Evolutionary conservation across 2,113 vertebrate genomes (phyloP), one percentile per base, ranked within the genome.

Genomic region (Amphiprion ocellaris): DNA sequence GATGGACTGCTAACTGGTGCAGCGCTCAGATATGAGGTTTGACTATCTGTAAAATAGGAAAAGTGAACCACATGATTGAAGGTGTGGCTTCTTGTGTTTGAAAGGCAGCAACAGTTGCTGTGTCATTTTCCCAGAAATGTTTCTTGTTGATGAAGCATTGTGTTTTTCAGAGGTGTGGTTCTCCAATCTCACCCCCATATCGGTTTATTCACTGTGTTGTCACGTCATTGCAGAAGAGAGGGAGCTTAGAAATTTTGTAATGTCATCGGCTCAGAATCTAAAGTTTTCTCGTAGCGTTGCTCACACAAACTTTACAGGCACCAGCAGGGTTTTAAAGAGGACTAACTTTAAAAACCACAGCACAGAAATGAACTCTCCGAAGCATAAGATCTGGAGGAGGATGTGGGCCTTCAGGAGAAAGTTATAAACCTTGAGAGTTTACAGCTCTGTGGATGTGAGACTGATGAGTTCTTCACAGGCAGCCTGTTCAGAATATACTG

Each of bases 81-180:
- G 65, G 76, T 39, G 83, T 82, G 73, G 69, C 74, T 61, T 4
- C n/a, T 64, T 2, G 0, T 15, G 10, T 69, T 16, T 28, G 47
- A 26, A 58, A 33, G 44, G 53, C 30, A 33, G 33, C 33, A 37
- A 37, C 33, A 37, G 7, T 37, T 37, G 33, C 33, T 37, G 33
- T 37, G 33, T 37, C 33, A 37, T 37, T n/a, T 37, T 4, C 30
- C 33, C 33, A 37, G 9, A 37, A 7, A 37, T 23, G 33, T 47
- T 56, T 79, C 21, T 1, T 75, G 59, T 50, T 79, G 52, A 82
- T 80, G 75, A 76, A 74, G 19, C 47, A 66, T 52, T 77, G 71
- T 85, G 79, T 80, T 80, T 74, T 56, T 77, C 52, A 74, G 77
- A 87, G 77, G 74, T 33, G 55, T 77, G 83, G 74, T 69, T 10